Conservation (phyloP, 2,888 invertebrate species). For the Erebia epiphron region DNA sequence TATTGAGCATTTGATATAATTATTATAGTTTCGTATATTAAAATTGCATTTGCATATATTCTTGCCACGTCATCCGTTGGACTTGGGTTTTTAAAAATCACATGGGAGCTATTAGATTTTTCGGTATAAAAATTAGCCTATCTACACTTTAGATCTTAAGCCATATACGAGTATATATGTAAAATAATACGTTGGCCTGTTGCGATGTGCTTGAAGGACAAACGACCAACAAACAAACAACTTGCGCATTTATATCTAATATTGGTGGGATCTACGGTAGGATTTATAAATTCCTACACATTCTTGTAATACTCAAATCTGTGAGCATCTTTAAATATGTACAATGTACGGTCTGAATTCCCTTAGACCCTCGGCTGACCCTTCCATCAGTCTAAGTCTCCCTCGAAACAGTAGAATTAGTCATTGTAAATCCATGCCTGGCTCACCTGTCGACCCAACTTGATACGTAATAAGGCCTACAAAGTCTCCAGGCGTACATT, state of each 20-base stretch:
- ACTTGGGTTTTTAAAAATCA: too few relatives aligned
- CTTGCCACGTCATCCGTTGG: too few relatives aligned
- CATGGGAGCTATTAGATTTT: too few relatives aligned
- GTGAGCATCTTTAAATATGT: slow-evolving; percentile 11
- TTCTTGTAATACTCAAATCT: neutral
- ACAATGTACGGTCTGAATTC: slow-evolving; percentile 21
- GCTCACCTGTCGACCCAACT: slow-evolving; percentile 39
- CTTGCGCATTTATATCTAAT: neutral
- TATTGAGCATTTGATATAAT: neutral
- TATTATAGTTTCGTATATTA: too few relatives aligned
- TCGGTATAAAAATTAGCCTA: too few relatives aligned
- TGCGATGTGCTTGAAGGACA: neutral
- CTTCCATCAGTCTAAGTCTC: slow-evolving; percentile 36
- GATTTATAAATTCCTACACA: neutral
- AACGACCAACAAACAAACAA: neutral
- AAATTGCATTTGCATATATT: too few relatives aligned
- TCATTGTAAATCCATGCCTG: slow-evolving; percentile 35
- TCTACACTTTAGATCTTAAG: neutral
- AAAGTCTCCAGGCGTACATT: slow-evolving; percentile 71
- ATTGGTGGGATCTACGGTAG: neutral
- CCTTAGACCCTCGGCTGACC: slow-evolving; percentile 30
- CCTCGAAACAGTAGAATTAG: slow-evolving; percentile 40
- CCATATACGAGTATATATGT: neutral
- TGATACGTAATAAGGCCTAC: slow-evolving; percentile 46
- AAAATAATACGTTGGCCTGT: neutral